phyloP scores from a whole-genome alignment of 2,113 vertebrate genomes.

The Myiozetetes cayanensis region DNA sequence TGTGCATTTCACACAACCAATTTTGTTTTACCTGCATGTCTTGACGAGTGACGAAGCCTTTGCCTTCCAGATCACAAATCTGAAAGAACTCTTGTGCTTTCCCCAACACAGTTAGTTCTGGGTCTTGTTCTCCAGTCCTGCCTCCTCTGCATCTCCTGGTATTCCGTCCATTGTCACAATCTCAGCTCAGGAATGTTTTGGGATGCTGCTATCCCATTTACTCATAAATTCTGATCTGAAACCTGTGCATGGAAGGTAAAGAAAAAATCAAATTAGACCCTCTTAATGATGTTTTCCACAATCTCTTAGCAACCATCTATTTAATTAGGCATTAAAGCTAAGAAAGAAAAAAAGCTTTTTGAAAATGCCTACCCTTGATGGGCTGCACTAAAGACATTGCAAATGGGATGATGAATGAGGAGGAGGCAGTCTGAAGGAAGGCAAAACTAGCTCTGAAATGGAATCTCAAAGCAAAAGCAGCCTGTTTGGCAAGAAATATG shows the following conservation, averaged over 20 bases:
- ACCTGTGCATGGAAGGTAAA: slow-evolving; percentile 56
- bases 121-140: slow-evolving; percentile 3
- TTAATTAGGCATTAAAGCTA: slow-evolving; percentile 72
- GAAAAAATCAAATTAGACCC: slow-evolving; percentile 63
- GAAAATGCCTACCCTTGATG: neutral
- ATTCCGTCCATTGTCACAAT: slow-evolving; percentile 8
- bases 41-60: slow-evolving; percentile 84
- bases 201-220: slow-evolving; percentile 67
- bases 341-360: slow-evolving; percentile 41
- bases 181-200: slow-evolving; percentile 1
- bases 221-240: neutral
- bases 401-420: neutral
- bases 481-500: neutral
- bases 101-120: slow-evolving; percentile 68
- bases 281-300: slow-evolving; percentile 38
- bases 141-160: neutral
- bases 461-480: neutral
- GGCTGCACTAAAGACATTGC: neutral
- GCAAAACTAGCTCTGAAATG: neutral
- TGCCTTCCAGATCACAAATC: slow-evolving; percentile 88
- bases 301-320: slow-evolving; percentile 79
- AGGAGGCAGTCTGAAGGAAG: neutral
- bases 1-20: neutral
- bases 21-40: slow-evolving; percentile 88
- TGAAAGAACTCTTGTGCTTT: slow-evolving; percentile 90